phyloP scores from a whole-genome alignment of 2,797 vertebrate genomes.

The Arremon brunneinucha region DNA sequence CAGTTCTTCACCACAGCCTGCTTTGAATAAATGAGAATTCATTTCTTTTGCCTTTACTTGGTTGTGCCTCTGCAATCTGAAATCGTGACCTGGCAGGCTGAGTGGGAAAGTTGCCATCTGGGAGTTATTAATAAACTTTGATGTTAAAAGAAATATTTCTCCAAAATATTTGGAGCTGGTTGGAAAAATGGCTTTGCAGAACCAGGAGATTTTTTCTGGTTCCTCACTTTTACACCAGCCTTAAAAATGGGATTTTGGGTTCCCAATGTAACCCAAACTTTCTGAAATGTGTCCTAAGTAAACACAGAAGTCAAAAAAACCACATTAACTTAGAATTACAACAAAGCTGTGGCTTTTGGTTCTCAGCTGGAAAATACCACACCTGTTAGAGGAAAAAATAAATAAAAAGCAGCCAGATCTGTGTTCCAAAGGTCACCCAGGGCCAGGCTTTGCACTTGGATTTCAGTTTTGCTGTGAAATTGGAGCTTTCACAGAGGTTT shows the following conservation, averaged over 20 bases:
- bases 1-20: not conserved
- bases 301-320: not conserved
- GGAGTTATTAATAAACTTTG: slow-evolving; percentile 21
- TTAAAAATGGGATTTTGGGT: not conserved
- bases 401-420: not conserved
- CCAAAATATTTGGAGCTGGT: not conserved
- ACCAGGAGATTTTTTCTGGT: not conserved
- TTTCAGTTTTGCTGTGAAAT: not conserved
- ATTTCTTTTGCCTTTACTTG: slow-evolving; percentile 18
- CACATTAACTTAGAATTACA: not conserved
- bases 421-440: not conserved
- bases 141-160: not conserved
- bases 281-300: not conserved
- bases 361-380: slow-evolving; percentile 13
- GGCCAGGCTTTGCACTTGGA: not conserved
- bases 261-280: not conserved
- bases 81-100: slow-evolving; percentile 1
- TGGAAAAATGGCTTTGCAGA: not conserved
- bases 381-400: not conserved
- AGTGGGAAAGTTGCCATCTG: slow-evolving; percentile 21
- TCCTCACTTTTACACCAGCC: not conserved
- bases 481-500: not conserved
- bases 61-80: slow-evolving; percentile 15
- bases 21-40: not conserved
- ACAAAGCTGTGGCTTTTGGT: not conserved